Evolutionary conservation across 2,797 vertebrate species (phyloP).

Genomic region (Poeciliopsis paucimaculata): DNA sequence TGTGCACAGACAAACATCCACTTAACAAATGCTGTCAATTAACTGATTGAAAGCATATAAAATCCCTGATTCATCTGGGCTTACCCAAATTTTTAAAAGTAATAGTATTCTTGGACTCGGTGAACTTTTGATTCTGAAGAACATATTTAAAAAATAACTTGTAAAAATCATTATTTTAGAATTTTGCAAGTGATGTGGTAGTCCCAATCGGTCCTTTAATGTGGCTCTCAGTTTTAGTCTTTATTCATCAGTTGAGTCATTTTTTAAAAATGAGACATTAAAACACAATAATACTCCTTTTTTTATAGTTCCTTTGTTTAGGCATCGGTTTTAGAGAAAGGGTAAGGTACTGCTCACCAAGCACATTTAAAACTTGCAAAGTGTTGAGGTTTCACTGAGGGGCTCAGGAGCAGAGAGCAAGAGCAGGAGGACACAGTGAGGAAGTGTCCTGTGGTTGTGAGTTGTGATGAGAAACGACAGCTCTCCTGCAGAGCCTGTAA

Average conservation of each 20-base stretch:
- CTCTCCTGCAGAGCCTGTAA: constrained; percentile 79
- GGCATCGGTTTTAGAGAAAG: constrained; percentile 2
- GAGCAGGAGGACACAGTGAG: constrained; percentile 64
- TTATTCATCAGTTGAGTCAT: neutral
- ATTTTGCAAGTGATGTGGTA: neutral
- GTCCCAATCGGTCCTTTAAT: neutral
- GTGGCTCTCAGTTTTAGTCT: neutral
- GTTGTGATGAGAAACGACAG: constrained; percentile 77
- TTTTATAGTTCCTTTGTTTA: neutral
- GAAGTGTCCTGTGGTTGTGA: constrained; percentile 78
- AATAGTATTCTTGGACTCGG: neutral
- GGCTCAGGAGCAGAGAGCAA: constrained; percentile 59
- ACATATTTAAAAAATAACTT: neutral
- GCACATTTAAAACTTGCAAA: constrained; percentile 60
- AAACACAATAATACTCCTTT: neutral
- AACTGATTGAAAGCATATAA: neutral
- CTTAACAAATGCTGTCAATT: neutral
- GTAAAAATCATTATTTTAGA: neutral
- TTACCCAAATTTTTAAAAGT: neutral
- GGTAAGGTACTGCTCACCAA: constrained; percentile 27
- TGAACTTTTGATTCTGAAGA: neutral
- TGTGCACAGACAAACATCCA: neutral
- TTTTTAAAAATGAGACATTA: neutral
- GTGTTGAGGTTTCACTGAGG: constrained; percentile 57
- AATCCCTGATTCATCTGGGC: neutral